Evolutionary conservation across 2,888 invertebrate species (phyloP), one percentile per base, ranked within the genome.

Genomic region (Arrhopalites spinosus): DNA sequence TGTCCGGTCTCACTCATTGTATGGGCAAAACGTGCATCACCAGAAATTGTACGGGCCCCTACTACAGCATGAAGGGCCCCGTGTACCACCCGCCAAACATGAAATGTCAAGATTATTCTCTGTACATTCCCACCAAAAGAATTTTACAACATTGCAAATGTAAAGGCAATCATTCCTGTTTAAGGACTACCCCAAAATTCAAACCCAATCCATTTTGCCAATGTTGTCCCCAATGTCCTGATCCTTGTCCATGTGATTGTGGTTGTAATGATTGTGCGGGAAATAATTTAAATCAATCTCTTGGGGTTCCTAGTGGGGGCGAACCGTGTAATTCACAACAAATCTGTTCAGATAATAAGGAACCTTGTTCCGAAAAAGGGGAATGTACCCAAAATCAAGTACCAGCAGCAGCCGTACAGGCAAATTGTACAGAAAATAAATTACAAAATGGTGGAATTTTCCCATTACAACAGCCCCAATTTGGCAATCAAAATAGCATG

Each of bases 51-150:
- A 11, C n/a, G 20, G 71, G 59, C 8, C 59, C 59, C 13, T 59
- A 61, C 56, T 61, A 72, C 61, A 61, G 45, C 36, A 23, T 61
- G 27, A 23, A 61, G 20, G 61, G 71, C 20, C 71, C 71, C 30
- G n/a, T 61, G 7, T 23, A 72, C 23, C 61, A 72, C 20, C 71
- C 61, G 30, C 71, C 61, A 30, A 43, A 43, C 36, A 23, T 13
- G 36, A 20, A 20, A n/a, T 61, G 59, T 61, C 61, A 27, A 45
- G 45, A 59, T 15, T 61, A 67, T 27, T 67, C 74, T 11, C 36
- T 59, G 25, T 74, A 67, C 59, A 74, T 74, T 25, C 74, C 74
- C 13, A 74, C 74, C 3, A 43, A 67, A 30, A 20, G 59, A 15
- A 23, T 67, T 27, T 27, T 66, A 2, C 25, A 30, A 56, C 53